Conservation (phyloP, 37 sponge, comb jelly and placozoan species). For the Spongilla lacustris region DNA sequence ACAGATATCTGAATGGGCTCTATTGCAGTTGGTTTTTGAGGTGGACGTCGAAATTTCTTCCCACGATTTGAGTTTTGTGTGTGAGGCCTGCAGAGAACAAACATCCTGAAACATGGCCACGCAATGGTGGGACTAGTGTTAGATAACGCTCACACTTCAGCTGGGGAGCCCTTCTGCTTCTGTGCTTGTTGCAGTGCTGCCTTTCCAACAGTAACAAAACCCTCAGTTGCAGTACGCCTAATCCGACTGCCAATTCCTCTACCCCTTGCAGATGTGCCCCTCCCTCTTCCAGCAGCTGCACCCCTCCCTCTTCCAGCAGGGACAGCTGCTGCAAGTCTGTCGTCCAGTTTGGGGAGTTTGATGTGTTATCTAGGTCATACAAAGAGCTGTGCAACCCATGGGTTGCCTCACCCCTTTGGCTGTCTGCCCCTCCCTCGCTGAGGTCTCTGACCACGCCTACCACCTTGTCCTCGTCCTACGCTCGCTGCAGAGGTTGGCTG, state of each 20-base stretch:
- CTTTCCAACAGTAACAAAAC: neutral
- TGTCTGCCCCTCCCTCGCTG: neutral
- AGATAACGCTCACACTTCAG: neutral
- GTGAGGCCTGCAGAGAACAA: neutral
- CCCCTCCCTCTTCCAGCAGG: slow-evolving; percentile 21
- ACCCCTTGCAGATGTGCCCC: neutral
- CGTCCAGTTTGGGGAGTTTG: too few relatives aligned
- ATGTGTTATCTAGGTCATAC: too few relatives aligned
- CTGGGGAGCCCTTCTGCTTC: too few relatives aligned
- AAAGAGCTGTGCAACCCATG: neutral
- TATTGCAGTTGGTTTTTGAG: neutral
- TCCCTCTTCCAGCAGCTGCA: neutral
- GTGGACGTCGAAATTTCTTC: neutral
- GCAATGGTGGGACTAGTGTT: neutral
- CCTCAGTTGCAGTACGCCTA: neutral
- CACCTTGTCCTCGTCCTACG: neutral
- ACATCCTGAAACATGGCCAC: neutral
- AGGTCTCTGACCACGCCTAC: neutral
- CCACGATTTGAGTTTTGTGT: neutral
- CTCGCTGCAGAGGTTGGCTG: neutral
- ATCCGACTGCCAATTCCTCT: slow-evolving; percentile 6
- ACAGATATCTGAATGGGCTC: neutral
- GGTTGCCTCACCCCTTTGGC: neutral
- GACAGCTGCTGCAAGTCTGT: too few relatives aligned
- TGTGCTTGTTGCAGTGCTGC: neutral